These are phyloP conservation scores for Carassius auratus DNA, from an alignment of 2,113 vertebrate species.

Conservation along the genomic window DNA sequence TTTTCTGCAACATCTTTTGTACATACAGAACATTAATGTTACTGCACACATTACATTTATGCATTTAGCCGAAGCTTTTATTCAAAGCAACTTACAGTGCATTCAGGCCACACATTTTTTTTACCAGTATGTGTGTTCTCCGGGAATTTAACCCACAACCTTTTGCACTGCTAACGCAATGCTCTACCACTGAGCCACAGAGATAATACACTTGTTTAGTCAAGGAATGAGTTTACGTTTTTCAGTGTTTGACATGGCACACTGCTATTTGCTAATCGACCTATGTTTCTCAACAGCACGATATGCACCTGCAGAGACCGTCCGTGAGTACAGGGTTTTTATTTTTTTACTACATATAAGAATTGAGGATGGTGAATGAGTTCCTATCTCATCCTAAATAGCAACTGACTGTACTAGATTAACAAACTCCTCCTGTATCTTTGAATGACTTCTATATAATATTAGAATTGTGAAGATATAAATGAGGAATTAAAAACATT, in stretches of 20 bases:
- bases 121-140: too few species aligned
- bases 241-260: not conserved
- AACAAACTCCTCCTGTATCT: not conserved
- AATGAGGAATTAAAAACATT: not conserved
- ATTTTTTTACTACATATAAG: not conserved
- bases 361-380: not conserved
- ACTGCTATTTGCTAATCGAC: not conserved
- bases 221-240: not conserved
- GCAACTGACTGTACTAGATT: not conserved
- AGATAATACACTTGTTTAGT: not conserved
- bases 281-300: constrained; percentile 72
- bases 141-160: too few species aligned
- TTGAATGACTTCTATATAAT: not conserved
- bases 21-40: not conserved
- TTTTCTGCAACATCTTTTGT: not conserved
- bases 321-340: constrained; percentile 78
- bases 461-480: not conserved
- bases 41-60: too few species aligned
- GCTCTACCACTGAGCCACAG: too few species aligned
- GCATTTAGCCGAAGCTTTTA: too few species aligned
- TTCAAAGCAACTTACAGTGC: too few species aligned
- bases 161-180: too few species aligned
- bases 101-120: too few species aligned
- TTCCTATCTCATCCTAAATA: not conserved
- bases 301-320: constrained; percentile 69